Base-by-base conservation (phyloP, 2,797 vertebrate genomes). In the Parotocinclus haroldoi region DNA sequence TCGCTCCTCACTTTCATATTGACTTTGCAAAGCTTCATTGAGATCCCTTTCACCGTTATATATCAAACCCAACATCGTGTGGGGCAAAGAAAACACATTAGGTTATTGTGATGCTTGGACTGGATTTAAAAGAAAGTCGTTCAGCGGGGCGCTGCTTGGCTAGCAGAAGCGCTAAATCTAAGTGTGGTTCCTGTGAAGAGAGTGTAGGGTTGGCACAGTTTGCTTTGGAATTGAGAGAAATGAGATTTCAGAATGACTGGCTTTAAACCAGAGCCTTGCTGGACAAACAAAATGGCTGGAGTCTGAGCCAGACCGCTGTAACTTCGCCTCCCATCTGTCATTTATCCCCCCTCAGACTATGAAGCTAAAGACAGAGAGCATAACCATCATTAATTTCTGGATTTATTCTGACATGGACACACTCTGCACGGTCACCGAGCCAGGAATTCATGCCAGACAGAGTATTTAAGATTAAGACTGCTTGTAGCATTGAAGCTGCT, bases 241-340 rank as follows among this genome's bases (percentile, higher is more conserved):
- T 69, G 57, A n/a, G 52, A 7, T 48, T 16, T 54, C 3, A 18
- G 59, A 57, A 45, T 10, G 46, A 56, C 73, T 87, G 88, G 86
- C 86, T 6, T 4, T 0, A 1, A 0, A 75, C 88, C 89, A 44
- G 0, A 55, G 37, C 53, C 71, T 52, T 61, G 40, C 63, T 77
- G 71, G 67, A 68, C 84, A 76, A 14, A 53, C 76, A 74, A 74
- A 9, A 13, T 0, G 27, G 27, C 27, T 27, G 27, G 27, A 27
- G 27, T 27, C 27, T 2, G 27, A 27, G 27, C 27, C 27, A 27
- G 27, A 27, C 27, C 27, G 27, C 27, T 27, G 27, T 27, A 27
- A 27, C 27, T 27, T 27, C 27, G 27, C 27, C 27, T 27, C 27
- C 27, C 27, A 27, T 27, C 27, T 27, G 27, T 27, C 27, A 27